Base-by-base conservation (phyloP, 2,113 vertebrate genomes). In the Poeciliopsis prolifica region DNA sequence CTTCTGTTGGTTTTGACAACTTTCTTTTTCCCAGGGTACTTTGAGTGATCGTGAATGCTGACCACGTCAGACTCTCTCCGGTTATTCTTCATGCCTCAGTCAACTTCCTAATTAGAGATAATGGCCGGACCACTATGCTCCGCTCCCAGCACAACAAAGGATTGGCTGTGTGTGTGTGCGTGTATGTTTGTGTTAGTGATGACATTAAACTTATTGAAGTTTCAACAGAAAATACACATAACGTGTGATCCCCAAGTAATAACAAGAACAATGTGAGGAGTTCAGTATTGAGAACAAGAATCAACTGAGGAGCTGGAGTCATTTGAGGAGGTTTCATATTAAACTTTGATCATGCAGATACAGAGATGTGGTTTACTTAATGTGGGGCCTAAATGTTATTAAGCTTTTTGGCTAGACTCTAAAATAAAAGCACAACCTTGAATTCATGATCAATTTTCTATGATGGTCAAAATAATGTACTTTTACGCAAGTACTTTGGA, bases 91-190 rank as follows among this genome's bases (percentile, higher is more conserved):
- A 95, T 80, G 94, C 95, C 94, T 93, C 95, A 94, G 93, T 95
- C 96, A 93, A 91, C 94, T 94, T 94, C 93, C 94, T 96, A 96
- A 97, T 97, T 96, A 96, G 94, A 95, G 94, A 93, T 93, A 95
- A 94, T 93, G 92, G 91, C 92, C 92, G 68, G 92, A 92, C 87
- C 94, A 89, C 70, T 88, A 81, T 87, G 94, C 91, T 87, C 91
- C 89, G 78, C 90, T 94, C 91, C 77, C 81, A 83, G 89, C 89
- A 80, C 65, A 74, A 91, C 92, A 93, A 93, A 93, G 81, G 91
- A 86, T 69, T 65, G 78, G 81, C 86, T 54, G 48, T 51, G 17
- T 8, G 17, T 51, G 48, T 24, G 48, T 3, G 22, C 74, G 88
- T 78, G 91, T 92, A 84, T 72, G 61, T 83, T 84, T 72, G 61